Percentiles rank a stretch among this genome's conserved stretches.
These are phyloP conservation scores for Sitta carolinensis DNA, from an alignment of 2,797 vertebrate species.

Conservation along the genomic window DNA sequence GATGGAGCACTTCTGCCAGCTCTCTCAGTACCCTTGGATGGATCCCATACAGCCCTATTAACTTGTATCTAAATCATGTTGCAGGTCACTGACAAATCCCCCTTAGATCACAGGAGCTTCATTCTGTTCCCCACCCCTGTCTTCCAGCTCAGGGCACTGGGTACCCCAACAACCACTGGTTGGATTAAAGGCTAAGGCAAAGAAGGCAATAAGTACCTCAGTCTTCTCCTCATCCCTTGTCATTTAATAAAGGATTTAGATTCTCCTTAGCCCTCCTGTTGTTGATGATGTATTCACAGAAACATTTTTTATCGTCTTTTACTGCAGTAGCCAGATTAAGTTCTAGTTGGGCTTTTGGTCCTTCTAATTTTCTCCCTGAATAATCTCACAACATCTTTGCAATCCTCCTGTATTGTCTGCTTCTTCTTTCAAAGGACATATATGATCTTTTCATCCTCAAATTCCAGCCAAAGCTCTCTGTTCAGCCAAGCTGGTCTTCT, in stretches of 20 bases:
- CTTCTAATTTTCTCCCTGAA: neutral
- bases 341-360: neutral
- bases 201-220: neutral
- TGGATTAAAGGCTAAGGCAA: neutral
- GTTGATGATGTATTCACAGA: neutral
- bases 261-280: neutral
- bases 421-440: neutral
- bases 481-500: neutral
- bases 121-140: neutral
- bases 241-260: neutral
- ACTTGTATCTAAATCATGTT: neutral
- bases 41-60: neutral
- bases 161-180: neutral
- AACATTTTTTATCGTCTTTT: neutral
- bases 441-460: neutral
- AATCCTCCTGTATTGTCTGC: neutral
- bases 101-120: neutral
- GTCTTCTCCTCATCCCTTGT: neutral
- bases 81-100: neutral
- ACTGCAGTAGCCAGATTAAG: neutral
- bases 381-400: neutral
- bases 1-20: neutral
- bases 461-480: neutral
- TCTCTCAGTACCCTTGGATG: neutral
- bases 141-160: neutral